Base-by-base conservation (phyloP, 2,888 invertebrate genomes). In the Clunio marinus region DNA sequence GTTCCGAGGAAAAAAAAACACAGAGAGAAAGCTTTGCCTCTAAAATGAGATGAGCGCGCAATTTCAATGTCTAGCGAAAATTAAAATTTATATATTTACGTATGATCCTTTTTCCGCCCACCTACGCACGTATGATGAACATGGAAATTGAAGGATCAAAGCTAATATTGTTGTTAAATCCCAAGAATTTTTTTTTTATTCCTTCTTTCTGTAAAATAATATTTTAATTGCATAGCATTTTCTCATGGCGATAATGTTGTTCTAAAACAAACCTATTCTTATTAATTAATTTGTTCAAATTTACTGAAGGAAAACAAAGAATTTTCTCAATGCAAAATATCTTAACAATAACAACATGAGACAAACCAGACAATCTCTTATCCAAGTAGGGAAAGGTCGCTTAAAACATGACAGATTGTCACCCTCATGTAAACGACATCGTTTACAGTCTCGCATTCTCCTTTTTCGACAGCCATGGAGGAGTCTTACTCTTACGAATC, bases 371-470 rank as follows among this genome's bases (percentile, higher is more conserved):
- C 41, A n/a, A 15, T 41, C 41, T 10, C 2, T 24, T 5, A 24
- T 22, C 24, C 55, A 57, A 25, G 24, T 25, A 24, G 24, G 24
- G 25, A 57, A 57, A 25, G 55, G 55, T 57, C 55, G 7, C n/a
- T 25, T 51, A 17, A 20, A 58, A 32, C 58, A 58, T 58, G 58
- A 58, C 58, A 58, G 58, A 58, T 58, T 58, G 58, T 58, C 58
- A 58, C 58, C 58, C 57, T 28, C 32, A 28, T 58, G 58, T 32
- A 58, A 51, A 58, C 58, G 58, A 58, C 58, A 58, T 58, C 58
- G 28, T 58, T 58, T 58, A 32, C 28, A 28, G 28, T 58, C 25
- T 57, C 27, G 28, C 20, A 17, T 20, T 46, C 20, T n/a, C n/a
- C n/a, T n/a, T n/a, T n/a, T 25, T 20, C 55, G 55, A n/a, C 24